phyloP scores from a whole-genome alignment of 2,113 vertebrate species.

The Dromiciops gliroides region DNA sequence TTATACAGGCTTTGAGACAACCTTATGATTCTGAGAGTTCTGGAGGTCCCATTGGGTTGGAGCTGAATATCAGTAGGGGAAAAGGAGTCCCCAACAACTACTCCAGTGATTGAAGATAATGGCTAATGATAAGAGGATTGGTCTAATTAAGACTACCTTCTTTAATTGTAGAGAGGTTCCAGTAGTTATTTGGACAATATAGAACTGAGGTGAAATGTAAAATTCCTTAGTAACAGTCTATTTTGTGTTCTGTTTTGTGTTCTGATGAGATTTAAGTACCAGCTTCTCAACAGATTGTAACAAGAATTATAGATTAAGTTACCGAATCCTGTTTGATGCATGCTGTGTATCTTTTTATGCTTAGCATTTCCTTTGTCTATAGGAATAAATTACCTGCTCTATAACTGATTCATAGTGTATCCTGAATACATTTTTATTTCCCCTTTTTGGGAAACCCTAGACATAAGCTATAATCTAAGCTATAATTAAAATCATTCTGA shows the following conservation, averaged over 20 bases:
- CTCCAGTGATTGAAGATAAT: neutral
- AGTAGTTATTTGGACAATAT: neutral
- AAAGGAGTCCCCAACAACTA: neutral
- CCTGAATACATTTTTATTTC: neutral
- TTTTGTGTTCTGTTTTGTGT: too few relatives aligned
- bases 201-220: neutral
- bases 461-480: neutral
- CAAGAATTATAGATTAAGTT: neutral
- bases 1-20: neutral
- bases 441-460: neutral
- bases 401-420: neutral
- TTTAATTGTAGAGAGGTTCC: neutral
- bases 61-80: neutral
- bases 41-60: neutral
- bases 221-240: neutral
- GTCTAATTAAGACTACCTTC: neutral
- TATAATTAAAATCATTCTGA: neutral
- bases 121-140: neutral
- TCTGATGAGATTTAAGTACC: neutral
- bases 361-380: neutral
- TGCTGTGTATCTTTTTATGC: neutral
- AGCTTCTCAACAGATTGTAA: neutral
- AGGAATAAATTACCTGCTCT: neutral
- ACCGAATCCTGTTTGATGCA: neutral
- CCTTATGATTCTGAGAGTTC: neutral